Base-by-base conservation (phyloP, 2,888 invertebrate genomes). In the Ochropacha duplaris region DNA sequence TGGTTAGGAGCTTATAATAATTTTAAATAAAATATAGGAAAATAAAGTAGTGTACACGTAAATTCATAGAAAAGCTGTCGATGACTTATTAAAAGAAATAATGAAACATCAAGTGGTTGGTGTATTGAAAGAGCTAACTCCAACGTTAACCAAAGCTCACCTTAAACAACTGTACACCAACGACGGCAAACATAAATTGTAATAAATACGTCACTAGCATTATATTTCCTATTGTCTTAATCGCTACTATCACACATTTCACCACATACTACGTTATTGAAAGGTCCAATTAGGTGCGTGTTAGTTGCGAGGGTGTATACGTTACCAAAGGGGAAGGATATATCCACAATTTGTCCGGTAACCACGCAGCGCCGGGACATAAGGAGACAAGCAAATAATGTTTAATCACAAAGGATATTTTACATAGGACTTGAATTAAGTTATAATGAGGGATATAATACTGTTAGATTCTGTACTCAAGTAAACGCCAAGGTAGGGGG, bases 181-280 rank as follows among this genome's bases (percentile, higher is more conserved):
- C 99, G 93, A 99, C 99, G 94, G 99, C 99, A 94, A 99, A 99
- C 99, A 99, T 99, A 96, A 99, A 99, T 96, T 99, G 98, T 93
- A 99, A 97, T 92, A 99, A 97, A 95, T 98, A 98, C 91, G 99
- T 99, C 94, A 99, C 99, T 96, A 99, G 96, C 97, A 99, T 98
- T 94, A 99, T 99, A 96, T 99, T 99, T 94, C 99, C 99, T 95
- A 99, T 99, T 87, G 98, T 99, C 95, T 98, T 98, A 94, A 99
- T 97, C 84, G 98, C 98, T 94, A 98, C 98, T 94, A 98, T 98
- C 94, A 99, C 99, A 96, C 99, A 99, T 95, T 99, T 99, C 88
- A 99, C 99, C 94, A 99, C 99, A 95, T 99, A 99, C 98, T 99
- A 90, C 75, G 79, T 71, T 77, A 78, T 74, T 44, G 9, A 44